A percentile compares a stretch with the other conserved stretches of the same genome.
Conservation (phyloP, 2,797 vertebrate genomes). For the Mormyrus proboscirostris region DNA sequence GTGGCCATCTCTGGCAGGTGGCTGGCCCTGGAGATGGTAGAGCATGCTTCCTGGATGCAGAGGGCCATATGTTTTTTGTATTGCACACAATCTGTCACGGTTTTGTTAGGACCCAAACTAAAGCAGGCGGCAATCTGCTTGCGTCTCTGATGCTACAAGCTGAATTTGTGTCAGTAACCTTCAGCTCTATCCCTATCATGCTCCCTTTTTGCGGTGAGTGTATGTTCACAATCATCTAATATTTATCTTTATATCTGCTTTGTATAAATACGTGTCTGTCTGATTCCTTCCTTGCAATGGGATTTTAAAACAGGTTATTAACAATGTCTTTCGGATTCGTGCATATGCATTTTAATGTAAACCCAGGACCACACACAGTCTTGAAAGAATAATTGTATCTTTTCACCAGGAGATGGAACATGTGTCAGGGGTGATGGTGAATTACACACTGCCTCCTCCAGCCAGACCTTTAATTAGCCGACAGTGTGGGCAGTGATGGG, state of each 20-base stretch:
- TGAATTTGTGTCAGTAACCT: constrained; percentile 14
- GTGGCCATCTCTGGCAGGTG: constrained; percentile 66
- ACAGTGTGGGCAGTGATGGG: constrained; percentile 50
- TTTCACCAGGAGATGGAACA: constrained; percentile 51
- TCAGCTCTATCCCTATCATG: not conserved
- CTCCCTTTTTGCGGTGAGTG: not conserved
- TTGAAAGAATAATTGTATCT: constrained; percentile 67
- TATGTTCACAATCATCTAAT: not conserved
- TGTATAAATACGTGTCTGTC: not conserved
- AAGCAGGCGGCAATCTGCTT: constrained; percentile 3
- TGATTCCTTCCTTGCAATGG: not conserved
- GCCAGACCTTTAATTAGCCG: constrained; percentile 63
- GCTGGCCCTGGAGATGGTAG: constrained; percentile 48
- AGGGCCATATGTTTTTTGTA: constrained; percentile 56
- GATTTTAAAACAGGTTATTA: constrained; percentile 3
- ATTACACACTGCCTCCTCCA: constrained; percentile 58
- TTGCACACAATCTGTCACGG: constrained; percentile 52
- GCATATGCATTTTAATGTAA: not conserved
- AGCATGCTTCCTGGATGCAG: constrained; percentile 54
- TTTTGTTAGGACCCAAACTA: constrained; percentile 28
- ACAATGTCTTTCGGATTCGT: not conserved
- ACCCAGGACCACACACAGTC: constrained; percentile 31
- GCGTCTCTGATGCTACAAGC: constrained; percentile 21
- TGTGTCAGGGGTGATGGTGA: constrained; percentile 63
- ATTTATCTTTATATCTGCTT: not conserved